A percentile compares a stretch with the other conserved stretches of the same genome.
Evolutionary conservation across 30 jellyfish, hydroid and myxozoan species (phyloP).

Genomic region (Turritopsis rubra): DNA sequence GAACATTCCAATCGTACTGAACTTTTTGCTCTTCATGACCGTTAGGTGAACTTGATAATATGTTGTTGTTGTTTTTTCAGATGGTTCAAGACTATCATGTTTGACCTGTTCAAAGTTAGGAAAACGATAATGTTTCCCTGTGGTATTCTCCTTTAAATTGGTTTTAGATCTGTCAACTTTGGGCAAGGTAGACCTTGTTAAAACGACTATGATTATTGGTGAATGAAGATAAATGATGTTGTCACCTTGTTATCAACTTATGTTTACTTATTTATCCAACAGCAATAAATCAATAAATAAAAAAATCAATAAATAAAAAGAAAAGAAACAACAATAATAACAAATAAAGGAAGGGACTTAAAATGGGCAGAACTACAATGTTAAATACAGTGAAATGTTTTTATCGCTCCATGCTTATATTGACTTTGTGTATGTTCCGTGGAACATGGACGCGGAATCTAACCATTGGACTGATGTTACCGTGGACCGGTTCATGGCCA

Average conservation of each 20-base stretch:
- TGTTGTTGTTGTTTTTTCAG: not conserved
- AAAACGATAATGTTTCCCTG: not conserved
- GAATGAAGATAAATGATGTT: not conserved
- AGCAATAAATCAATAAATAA: not conserved
- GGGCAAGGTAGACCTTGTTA: too few relatives aligned
- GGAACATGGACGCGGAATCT: constrained; percentile 24
- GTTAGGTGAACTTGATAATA: too few relatives aligned
- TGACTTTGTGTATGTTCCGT: not conserved
- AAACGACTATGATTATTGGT: too few relatives aligned
- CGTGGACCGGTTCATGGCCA: constrained; percentile 96
- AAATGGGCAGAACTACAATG: not conserved
- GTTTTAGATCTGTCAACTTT: not conserved
- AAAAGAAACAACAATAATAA: too few relatives aligned
- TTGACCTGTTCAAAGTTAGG: too few relatives aligned
- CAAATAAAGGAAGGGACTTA: not conserved
- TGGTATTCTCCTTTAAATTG: not conserved
- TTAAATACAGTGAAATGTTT: not conserved
- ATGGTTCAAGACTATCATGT: not conserved
- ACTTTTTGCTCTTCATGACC: not conserved
- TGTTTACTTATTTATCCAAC: not conserved
- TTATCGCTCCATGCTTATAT: not conserved
- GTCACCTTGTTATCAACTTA: not conserved
- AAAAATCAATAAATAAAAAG: too few relatives aligned
- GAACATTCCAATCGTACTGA: not conserved
- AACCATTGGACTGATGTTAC: constrained; percentile 80